phyloP scores from a whole-genome alignment of 2,888 invertebrate species.

The Mayetiola destructor region DNA sequence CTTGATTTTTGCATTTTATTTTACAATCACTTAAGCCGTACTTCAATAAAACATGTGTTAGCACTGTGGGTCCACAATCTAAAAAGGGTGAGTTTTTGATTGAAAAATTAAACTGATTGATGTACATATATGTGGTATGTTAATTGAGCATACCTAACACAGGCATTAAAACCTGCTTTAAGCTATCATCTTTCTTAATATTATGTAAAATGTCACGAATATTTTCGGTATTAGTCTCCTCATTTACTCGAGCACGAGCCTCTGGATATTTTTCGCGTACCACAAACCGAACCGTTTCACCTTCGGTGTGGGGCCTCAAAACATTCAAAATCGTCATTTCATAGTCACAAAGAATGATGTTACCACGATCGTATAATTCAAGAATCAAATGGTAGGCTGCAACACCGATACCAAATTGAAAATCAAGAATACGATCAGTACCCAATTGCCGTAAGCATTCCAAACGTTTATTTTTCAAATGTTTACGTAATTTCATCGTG shows the following conservation, averaged over 20 bases:
- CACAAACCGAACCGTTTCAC: conserved; percentile 76
- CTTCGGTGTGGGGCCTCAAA: conserved; percentile 81
- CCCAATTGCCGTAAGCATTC: conserved; percentile 79
- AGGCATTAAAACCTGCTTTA: conserved; percentile 71
- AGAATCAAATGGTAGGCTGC: conserved; percentile 90
- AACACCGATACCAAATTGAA: conserved; percentile 89
- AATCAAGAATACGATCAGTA: conserved; percentile 81
- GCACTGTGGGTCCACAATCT: conserved; percentile 82
- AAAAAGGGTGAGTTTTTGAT: conserved; percentile 21
- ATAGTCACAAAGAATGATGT: conserved; percentile 84
- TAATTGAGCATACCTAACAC: conserved; percentile 43
- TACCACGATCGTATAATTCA: conserved; percentile 91
- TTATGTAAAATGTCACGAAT: conserved; percentile 41
- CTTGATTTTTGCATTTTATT: conserved; percentile 24
- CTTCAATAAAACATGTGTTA: conserved; percentile 74
- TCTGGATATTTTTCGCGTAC: conserved; percentile 85
- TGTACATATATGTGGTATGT: background rate
- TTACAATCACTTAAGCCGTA: conserved; percentile 50
- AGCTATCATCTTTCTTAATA: conserved; percentile 55
- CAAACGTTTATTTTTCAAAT: conserved; percentile 86
- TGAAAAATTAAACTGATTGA: background rate
- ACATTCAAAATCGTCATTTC: conserved; percentile 83
- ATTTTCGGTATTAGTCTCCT: conserved; percentile 40
- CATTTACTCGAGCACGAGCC: conserved; percentile 53
- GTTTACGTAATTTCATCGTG: conserved; percentile 97